A percentile compares a stretch with the other conserved stretches of the same genome.
Conservation (phyloP, 2,113 vertebrate species). For the Oncorhynchus kisutch region DNA sequence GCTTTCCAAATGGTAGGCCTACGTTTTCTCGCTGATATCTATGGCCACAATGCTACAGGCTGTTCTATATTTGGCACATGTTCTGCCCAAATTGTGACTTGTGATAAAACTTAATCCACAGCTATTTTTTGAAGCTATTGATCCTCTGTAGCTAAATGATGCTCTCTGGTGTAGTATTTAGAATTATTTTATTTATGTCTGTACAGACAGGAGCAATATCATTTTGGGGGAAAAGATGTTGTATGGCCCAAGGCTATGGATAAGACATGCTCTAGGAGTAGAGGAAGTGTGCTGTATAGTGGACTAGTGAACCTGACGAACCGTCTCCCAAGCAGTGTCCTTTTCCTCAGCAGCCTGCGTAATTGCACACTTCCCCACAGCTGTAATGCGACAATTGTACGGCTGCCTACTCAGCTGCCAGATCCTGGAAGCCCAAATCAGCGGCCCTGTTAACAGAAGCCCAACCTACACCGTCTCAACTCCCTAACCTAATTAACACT, state of each 20-base stretch:
- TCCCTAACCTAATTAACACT: constrained; percentile 69
- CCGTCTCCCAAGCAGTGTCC: constrained; percentile 16
- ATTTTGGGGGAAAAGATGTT: too few relatives aligned
- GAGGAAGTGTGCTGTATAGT: neutral
- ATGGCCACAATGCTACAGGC: too few relatives aligned
- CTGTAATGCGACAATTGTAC: constrained; percentile 57
- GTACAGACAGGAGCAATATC: too few relatives aligned
- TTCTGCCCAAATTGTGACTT: too few relatives aligned
- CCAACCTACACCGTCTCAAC: constrained; percentile 55
- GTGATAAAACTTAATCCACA: too few relatives aligned
- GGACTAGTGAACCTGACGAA: neutral
- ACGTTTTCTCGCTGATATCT: too few relatives aligned
- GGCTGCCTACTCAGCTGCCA: constrained; percentile 51
- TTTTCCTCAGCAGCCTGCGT: constrained; percentile 19
- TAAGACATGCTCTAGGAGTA: constrained; percentile 1
- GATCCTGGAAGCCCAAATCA: constrained; percentile 64
- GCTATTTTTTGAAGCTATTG: too few relatives aligned
- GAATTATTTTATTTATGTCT: too few relatives aligned
- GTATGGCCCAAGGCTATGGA: neutral
- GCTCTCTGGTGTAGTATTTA: too few relatives aligned
- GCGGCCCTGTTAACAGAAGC: constrained; percentile 58
- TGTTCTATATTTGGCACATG: too few relatives aligned
- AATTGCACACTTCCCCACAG: constrained; percentile 46
- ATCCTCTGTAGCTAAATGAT: too few relatives aligned
- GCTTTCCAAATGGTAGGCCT: too few relatives aligned